These are phyloP conservation scores for Tetraodon nigroviridis DNA, from an alignment of 2,113 vertebrate species.

Conservation along the genomic window DNA sequence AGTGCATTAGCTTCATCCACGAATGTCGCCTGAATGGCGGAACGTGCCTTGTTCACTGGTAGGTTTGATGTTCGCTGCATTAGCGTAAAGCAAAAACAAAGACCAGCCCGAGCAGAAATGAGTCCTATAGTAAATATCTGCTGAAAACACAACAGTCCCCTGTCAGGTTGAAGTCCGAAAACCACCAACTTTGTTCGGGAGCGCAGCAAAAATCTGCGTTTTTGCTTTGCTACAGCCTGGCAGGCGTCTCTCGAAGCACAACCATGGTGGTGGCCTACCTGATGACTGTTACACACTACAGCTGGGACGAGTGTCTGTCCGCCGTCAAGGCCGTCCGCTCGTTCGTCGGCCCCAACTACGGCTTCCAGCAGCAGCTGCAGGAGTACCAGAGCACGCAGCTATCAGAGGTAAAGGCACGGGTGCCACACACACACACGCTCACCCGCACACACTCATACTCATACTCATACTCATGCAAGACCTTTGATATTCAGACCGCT, in stretches of 20 bases:
- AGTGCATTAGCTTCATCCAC: slow-evolving; percentile 85
- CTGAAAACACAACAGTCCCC: no score
- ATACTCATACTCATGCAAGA: background rate
- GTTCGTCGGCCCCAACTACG: slow-evolving; percentile 82
- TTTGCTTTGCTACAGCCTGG: slow-evolving; percentile 72
- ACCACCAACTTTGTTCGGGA: background rate
- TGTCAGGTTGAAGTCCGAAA: background rate
- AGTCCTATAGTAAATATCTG: no score
- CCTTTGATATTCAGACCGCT: background rate
- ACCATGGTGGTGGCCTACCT: slow-evolving; percentile 87
- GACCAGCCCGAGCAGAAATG: background rate
- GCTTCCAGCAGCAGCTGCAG: slow-evolving; percentile 87
- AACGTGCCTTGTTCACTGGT: slow-evolving; percentile 88
- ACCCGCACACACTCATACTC: background rate
- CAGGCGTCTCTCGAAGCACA: slow-evolving; percentile 86
- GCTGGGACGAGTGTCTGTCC: slow-evolving; percentile 81
- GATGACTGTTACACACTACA: slow-evolving; percentile 83
- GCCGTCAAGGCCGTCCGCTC: slow-evolving; percentile 80
- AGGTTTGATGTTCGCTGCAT: slow-evolving; percentile 39
- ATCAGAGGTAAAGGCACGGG: slow-evolving; percentile 71
- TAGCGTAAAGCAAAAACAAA: background rate
- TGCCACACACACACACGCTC: background rate
- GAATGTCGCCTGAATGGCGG: slow-evolving; percentile 81
- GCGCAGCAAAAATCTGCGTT: background rate
- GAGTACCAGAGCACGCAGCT: slow-evolving; percentile 80